phyloP scores from a whole-genome alignment of 2,113 vertebrate genomes.

The Podocnemis expansa region DNA sequence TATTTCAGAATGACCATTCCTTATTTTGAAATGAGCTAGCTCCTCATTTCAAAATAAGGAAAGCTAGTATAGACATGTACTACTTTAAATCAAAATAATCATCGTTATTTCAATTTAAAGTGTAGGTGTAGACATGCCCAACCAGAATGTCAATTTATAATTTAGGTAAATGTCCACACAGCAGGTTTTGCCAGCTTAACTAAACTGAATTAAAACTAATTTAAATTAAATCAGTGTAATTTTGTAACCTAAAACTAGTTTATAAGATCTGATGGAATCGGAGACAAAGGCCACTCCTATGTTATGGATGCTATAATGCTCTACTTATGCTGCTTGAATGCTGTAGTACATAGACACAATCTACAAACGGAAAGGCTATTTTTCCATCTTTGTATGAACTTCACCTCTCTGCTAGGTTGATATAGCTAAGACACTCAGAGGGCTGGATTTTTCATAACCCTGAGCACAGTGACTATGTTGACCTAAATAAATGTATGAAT shows the following conservation, averaged over 20 bases:
- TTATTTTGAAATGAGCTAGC: too few relatives aligned
- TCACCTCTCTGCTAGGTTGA: neutral
- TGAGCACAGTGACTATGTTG: neutral
- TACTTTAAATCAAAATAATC: too few relatives aligned
- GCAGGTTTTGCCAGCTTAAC: neutral
- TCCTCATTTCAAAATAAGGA: too few relatives aligned
- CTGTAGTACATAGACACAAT: neutral
- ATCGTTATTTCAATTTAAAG: too few relatives aligned
- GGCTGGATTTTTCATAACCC: neutral
- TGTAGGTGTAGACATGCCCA: too few relatives aligned
- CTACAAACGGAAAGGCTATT: neutral
- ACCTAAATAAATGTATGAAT: neutral
- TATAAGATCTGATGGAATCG: neutral
- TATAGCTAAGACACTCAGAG: neutral
- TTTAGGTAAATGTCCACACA: neutral
- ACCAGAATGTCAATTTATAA: too few relatives aligned
- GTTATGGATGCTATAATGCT: neutral
- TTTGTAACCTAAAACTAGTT: neutral
- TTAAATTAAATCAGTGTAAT: neutral
- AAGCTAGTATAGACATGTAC: too few relatives aligned
- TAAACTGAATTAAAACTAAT: neutral
- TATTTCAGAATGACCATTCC: too few relatives aligned
- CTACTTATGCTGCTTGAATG: neutral
- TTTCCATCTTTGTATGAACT: neutral
- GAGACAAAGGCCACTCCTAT: neutral